Evolutionary conservation across 92 coral and sea anemone genomes (phyloP), one percentile per base, ranked within the genome.

Genomic region (Ricordea florida): DNA sequence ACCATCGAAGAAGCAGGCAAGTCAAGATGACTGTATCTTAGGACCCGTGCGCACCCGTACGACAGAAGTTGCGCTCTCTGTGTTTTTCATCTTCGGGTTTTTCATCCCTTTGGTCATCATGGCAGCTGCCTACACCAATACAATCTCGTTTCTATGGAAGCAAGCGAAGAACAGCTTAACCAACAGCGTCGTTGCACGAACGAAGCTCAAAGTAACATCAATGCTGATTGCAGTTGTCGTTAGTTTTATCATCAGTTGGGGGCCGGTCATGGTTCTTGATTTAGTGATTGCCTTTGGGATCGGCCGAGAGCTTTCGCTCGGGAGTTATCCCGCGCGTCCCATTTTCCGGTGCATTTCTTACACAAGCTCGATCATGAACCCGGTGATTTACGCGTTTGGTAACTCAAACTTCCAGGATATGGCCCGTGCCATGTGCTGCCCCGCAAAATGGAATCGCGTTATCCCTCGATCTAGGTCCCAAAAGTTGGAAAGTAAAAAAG

Each of bases 361-460:
- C 29, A 42, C 83, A 14, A 83, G 89, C 27, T 83, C 93, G 6
- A 46, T 88, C 5, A 25, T 88, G 2, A 83, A 80, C 26, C 85
- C 93, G 5, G 55, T 68, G 7, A 71, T 83, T 34, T 88, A 78
- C 44, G 89, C 93, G 29, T 83, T 88, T 66, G 93, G 89, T 10
- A 78, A 88, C 33, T 42, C 82, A 10, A 70, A 79, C 7, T 88
- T 88, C 46, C 74, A 80, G 20, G 65, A 63, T n/a, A n/a, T n/a
- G n/a, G n/a, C n/a, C n/a, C n/a, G n/a, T n/a, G n/a, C n/a, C n/a
- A n/a, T n/a, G n/a, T n/a, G n/a, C n/a, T n/a, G n/a, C n/a, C n/a
- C n/a, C n/a, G n/a, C n/a, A n/a, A n/a, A n/a, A n/a, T n/a, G n/a
- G n/a, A n/a, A n/a, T n/a, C n/a, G n/a, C n/a, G n/a, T n/a, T n/a